Conservation (phyloP, 2,113 vertebrate genomes). For the Miniopterus natalensis region DNA sequence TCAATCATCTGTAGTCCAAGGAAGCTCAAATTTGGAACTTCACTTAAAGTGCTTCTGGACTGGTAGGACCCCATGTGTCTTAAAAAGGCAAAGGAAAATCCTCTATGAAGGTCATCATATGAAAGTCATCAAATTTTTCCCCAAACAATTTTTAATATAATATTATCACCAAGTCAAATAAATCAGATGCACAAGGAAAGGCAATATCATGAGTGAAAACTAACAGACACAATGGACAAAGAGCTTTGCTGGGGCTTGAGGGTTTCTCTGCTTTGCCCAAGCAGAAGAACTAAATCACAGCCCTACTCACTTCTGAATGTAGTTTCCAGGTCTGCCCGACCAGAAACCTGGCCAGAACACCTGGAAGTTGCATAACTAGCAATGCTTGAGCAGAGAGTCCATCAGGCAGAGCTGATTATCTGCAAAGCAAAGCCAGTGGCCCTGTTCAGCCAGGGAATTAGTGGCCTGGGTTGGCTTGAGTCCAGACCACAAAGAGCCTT, state of each 20-base stretch:
- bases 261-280: not conserved
- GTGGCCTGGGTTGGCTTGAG: not conserved
- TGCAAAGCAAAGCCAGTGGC: not conserved
- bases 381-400: not conserved
- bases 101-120: not conserved
- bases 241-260: not conserved
- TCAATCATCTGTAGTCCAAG: not conserved
- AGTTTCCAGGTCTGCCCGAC: not conserved
- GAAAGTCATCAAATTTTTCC: not conserved
- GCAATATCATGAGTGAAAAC: not conserved
- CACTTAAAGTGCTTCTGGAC: not conserved
- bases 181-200: not conserved
- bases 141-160: not conserved
- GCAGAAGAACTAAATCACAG: not conserved
- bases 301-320: not conserved
- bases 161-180: not conserved
- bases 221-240: not conserved
- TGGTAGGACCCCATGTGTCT: not conserved
- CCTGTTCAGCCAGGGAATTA: not conserved
- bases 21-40: not conserved
- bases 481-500: not conserved
- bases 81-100: not conserved
- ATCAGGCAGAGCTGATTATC: not conserved
- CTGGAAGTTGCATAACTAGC: not conserved
- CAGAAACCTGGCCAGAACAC: not conserved